Evolutionary conservation across 1,140 invertebrate genomes (phyloP), one percentile per base, ranked within the genome.

Genomic region (Asbolus verrucosus): DNA sequence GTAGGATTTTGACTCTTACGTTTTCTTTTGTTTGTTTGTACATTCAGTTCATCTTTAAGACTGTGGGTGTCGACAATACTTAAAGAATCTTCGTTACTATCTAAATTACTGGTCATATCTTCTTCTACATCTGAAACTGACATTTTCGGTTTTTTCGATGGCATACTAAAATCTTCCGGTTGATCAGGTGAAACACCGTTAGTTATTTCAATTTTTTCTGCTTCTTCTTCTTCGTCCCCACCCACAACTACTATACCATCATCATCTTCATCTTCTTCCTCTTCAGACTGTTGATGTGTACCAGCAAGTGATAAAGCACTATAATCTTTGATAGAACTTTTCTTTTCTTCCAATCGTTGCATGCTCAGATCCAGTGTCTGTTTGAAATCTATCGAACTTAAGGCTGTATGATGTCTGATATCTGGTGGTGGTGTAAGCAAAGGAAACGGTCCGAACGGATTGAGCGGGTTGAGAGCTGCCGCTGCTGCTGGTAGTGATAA

Each of bases 1-100:
- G 92, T 95, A 0, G 95, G 96, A 81, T 97, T 96, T 75, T 94
- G 91, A 75, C 91, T 96, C 82, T 98, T 98, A 46, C 96, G 84
- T 83, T 97, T 96, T 43, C 95, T 83, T 61, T 90, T 90, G 78
- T 83, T 87, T 70, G 76, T 86, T 73, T 79, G 80, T 81, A 82
- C 74, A 71, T 79, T 77, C 19, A 79, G 75, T 71, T 85, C 84
- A 79, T 84, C 85, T 78, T 86, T 87, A 39, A 81, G 75, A 74
- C 80, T 84, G 30, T 84, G 82, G 65, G 82, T 83, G 77, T 87
- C 85, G 1, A 84, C 82, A 8, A 85, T 80, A 77, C 85, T 85
- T 73, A 85, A 81, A n/a, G 87, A 89, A 78, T 94, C 90, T 70
- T 92, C 91, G 71, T 92, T 89, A 74, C 89, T 90, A 76, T 91